Conservation (phyloP, 2,797 vertebrate species). For the Lepidocolaptes lacrymiger region DNA sequence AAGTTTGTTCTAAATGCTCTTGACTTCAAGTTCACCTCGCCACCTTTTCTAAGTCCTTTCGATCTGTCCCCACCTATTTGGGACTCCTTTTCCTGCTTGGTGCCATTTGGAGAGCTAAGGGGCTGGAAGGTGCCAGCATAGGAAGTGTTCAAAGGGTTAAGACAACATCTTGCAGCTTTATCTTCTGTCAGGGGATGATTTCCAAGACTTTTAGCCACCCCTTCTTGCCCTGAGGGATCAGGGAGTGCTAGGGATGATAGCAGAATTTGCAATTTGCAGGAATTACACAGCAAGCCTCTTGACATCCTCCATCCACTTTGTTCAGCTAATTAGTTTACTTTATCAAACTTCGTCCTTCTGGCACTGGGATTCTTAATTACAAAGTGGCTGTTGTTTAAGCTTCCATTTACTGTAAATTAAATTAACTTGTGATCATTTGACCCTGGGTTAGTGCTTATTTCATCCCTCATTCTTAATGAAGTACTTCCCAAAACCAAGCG, state of each 20-base stretch:
- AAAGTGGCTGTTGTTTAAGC: slow-evolving; percentile 12
- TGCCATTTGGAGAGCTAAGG: not conserved
- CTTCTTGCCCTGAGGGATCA: slow-evolving; percentile 6
- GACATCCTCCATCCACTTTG: slow-evolving; percentile 30
- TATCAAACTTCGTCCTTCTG: not conserved
- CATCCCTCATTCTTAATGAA: not conserved
- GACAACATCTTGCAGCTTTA: not conserved
- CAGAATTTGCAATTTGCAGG: slow-evolving; percentile 2
- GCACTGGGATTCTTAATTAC: slow-evolving; percentile 21
- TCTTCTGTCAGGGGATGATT: not conserved
- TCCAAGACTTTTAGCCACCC: not conserved
- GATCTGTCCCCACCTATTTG: not conserved
- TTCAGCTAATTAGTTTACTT: slow-evolving; percentile 47
- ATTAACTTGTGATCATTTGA: not conserved
- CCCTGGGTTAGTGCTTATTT: slow-evolving; percentile 2
- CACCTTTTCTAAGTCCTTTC: not conserved
- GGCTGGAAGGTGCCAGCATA: not conserved
- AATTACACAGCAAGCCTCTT: slow-evolving; percentile 10
- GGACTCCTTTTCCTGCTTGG: not conserved
- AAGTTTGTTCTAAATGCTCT: not conserved
- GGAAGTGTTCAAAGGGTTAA: not conserved
- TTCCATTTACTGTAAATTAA: slow-evolving; percentile 17
- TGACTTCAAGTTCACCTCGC: not conserved
- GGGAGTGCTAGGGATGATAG: not conserved
- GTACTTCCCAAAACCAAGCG: not conserved